Base-by-base conservation (phyloP, 92 coral and sea anemone species). In the Chrysogorgia sp. region DNA sequence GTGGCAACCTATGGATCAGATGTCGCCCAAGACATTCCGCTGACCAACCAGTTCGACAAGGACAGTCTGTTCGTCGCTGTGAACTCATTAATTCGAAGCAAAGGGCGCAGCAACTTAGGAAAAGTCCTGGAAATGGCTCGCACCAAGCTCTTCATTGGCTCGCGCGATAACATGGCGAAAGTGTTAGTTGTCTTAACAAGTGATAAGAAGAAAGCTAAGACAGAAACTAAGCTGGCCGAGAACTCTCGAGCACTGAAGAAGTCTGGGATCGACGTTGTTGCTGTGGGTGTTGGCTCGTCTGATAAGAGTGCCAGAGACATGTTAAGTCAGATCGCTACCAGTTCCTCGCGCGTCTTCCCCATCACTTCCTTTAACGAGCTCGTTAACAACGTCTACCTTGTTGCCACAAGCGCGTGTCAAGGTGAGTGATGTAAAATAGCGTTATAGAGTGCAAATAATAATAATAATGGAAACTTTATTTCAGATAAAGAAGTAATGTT, bases 301-400 rank as follows among this genome's bases (percentile, higher is more conserved):
- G 79, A 72, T 13, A 45, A 32, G 62, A 37, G 30, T 56, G 52
- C 79, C 20, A 58, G 79, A 19, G 79, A 72, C 35, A 12, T 53
- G 34, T 20, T 72, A 34, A 35, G 31, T 7, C 53, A 72, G 35
- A 65, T 72, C 7, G 79, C 79, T 49, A 72, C 63, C 55, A 56
- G 79, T 52, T 23, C 58, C 34, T 72, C 79, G 17, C 63, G 64
- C 67, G 86, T 93, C 22, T 86, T 89, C 71, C 78, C 84, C 33
- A 88, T 90, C 1, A 82, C 71, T 14, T 83, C 97, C n/a, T 91
- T 87, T 83, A 71, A 89, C 50, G 92, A 91, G 81, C 92, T 96
- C 7, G 69, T 96, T 17, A 82, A 80, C 48, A 84, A 82, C 20
- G 90, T 89, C 28, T 90, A 82, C 56, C 90, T 89, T 40, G 93